Evolutionary conservation across 1,140 invertebrate species (phyloP), one percentile per base, ranked within the genome.

Genomic region (Cydia fagiglandana): DNA sequence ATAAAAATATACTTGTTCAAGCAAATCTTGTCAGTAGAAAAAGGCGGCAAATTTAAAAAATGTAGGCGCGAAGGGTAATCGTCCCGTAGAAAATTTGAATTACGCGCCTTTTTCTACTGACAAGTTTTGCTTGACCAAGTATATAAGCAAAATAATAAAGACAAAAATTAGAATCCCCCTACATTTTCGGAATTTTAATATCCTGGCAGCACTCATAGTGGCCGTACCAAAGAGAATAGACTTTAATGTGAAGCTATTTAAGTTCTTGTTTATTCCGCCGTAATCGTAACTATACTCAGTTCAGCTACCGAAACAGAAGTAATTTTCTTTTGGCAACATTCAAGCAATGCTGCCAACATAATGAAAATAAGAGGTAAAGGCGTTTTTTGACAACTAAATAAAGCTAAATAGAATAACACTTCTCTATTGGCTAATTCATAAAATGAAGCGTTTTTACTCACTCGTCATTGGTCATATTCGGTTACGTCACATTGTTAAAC

Each of bases 321-420:
- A 12, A 10, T 61, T 61, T 61, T 61, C 10, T 2, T 24, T 20
- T 73, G 70, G 70, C 17, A 45, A 68, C 64, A 68, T 68, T 68
- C 4, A 6, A 34, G 5, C 24, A 34, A 4, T 34, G 15, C 28
- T 68, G 28, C 64, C 64, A 68, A 68, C 5, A 68, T 34, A 68
- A 34, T 34, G n/a, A 61, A 7, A 12, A 68, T 3, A 68, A 30
- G n/a, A 34, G 1, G 3, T 13, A 7, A 1, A 38, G 64, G 64
- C 30, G 64, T 68, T 38, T 68, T 68, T 68, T 7, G 17, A 61
- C 20, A 61, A 7, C 6, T n/a, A 53, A 53, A n/a, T 6, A 17
- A 53, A 6, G n/a, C 50, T n/a, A 53, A 0, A 17, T n/a, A 53
- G 0, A 13, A n/a, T 53, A 5, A 4, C 56, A 5, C 20, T 24